phyloP scores from a whole-genome alignment of 2,888 invertebrate genomes.

The Rhodophaea formosa region DNA sequence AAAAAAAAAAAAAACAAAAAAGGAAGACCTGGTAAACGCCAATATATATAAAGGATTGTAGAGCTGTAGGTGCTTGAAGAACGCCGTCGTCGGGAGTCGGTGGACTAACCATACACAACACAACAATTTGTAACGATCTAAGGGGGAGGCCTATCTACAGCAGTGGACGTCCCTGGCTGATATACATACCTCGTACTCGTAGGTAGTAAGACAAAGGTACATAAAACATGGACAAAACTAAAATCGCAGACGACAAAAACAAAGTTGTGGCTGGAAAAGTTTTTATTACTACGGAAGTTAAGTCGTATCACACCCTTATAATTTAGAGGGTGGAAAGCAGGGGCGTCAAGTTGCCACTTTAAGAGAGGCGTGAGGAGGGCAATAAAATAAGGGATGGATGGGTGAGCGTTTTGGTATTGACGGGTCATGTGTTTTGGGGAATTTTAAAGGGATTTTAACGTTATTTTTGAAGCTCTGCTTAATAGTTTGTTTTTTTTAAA shows the following conservation, averaged over 20 bases:
- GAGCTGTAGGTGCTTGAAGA: too few species aligned
- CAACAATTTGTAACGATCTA: too few species aligned
- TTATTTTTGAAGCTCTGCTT: neutral
- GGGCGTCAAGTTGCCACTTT: constrained; percentile 8
- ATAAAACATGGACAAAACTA: neutral
- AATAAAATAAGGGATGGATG: constrained; percentile 7
- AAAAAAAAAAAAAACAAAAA: too few species aligned
- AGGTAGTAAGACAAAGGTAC: neutral
- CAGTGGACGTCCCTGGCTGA: too few species aligned
- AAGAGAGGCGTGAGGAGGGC: neutral
- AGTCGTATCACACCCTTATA: constrained; percentile 12
- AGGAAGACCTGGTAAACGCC: too few species aligned
- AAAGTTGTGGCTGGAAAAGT: constrained; percentile 7
- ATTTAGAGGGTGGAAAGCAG: constrained; percentile 7
- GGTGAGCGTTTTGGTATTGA: neutral
- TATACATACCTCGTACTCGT: too few species aligned
- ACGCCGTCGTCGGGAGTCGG: too few species aligned
- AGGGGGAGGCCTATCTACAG: too few species aligned
- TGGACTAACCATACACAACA: too few species aligned
- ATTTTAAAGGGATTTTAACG: neutral
- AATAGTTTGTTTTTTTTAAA: too few species aligned
- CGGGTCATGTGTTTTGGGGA: neutral
- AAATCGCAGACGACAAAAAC: neutral
- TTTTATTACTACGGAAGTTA: constrained; percentile 4
- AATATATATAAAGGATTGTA: too few species aligned